Evolutionary conservation across 2,888 invertebrate species (phyloP), one percentile per base, ranked within the genome.

Genomic region (Hedya salicella): DNA sequence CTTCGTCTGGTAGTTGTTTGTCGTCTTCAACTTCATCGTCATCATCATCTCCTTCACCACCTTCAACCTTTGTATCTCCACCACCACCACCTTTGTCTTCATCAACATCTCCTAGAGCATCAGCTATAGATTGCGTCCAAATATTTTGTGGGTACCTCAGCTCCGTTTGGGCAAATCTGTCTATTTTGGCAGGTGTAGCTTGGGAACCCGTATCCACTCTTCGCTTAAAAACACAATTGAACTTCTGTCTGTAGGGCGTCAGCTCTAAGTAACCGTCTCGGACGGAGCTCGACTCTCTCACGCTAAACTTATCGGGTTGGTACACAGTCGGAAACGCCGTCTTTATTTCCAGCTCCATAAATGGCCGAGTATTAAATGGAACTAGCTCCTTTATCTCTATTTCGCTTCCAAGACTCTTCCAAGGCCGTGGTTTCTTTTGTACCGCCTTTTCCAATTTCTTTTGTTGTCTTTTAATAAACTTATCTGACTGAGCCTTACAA

Each of bases 221-320:
- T 53, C 87, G 92, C 60, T 93, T 92, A 44, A 82, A 85, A 5
- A 96, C 85, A 77, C 93, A 94, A 40, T 93, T 91, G 68, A 93
- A 94, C 16, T 89, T 93, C 57, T 93, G 89, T 32, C 94, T 94
- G 42, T 87, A 91, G 8, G 95, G 93, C 56, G 93, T 82, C 25
- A 96, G 80, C 76, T 96, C 95, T 65, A 95, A 92, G 72, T 94
- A 96, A 11, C 96, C 96, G 81, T 96, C 96, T 57, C 95, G 89
- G 14, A 93, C 93, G 50, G 94, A 93, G 52, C 92, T 88, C 0
- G 93, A 91, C 63, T 91, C 88, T 68, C 95, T 92, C 17, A 93
- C 83, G 32, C 81, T 75, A 71, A 95, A 94, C 25, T 88, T 84
- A 13, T 85, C 78, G 0, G 91, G 87, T 54, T 87, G 81, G 70